phyloP scores from a whole-genome alignment of 2,888 invertebrate genomes.

The Thysanoteuthis rhombus region DNA sequence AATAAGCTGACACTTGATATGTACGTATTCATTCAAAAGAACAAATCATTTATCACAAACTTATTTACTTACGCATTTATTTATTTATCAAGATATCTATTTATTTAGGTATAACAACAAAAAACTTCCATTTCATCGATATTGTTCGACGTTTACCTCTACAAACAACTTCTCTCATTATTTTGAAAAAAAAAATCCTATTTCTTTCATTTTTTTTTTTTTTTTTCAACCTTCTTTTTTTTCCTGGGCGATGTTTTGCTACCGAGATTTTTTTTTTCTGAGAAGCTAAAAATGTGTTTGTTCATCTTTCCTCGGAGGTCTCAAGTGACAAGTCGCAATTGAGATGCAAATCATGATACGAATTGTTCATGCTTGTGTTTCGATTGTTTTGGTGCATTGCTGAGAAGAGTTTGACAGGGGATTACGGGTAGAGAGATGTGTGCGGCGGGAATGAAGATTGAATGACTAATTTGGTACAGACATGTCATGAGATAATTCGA shows the following conservation, averaged over 20 bases:
- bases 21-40: no score
- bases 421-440: neutral
- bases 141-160: no score
- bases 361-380: neutral
- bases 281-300: neutral
- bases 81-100: no score
- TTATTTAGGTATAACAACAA: no score
- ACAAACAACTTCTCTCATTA: no score
- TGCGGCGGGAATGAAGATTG: neutral
- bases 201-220: no score
- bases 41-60: no score
- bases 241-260: neutral
- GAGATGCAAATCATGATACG: neutral
- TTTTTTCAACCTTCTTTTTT: neutral
- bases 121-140: no score
- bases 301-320: neutral
- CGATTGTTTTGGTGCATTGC: slow-evolving; percentile 12
- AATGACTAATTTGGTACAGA: neutral
- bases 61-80: no score
- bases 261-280: neutral
- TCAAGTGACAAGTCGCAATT: neutral
- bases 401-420: neutral
- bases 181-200: no score
- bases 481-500: neutral
- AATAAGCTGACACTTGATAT: no score